These are phyloP conservation scores for Poeciliopsis paucimaculata DNA, from an alignment of 2,797 vertebrate genomes.

Conservation along the genomic window DNA sequence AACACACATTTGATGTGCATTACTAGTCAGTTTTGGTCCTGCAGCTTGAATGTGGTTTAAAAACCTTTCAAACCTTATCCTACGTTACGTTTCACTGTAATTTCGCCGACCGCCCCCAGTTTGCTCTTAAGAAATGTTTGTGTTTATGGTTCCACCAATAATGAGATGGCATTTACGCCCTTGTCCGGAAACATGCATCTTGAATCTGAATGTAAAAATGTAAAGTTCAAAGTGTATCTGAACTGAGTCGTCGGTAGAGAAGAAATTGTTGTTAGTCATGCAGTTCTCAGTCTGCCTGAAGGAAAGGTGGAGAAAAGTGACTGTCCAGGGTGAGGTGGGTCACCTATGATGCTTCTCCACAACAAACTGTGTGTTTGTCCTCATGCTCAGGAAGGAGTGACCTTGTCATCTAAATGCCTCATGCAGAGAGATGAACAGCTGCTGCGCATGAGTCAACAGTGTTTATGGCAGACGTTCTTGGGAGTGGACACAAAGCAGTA, in stretches of 20 bases:
- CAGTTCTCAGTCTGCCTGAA: background rate
- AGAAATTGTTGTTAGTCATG: background rate
- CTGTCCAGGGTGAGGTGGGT: background rate
- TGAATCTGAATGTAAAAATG: background rate
- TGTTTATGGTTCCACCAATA: too few species aligned
- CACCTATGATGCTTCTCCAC: background rate
- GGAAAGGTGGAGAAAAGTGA: background rate
- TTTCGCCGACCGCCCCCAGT: too few species aligned
- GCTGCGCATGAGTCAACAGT: background rate
- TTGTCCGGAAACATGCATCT: background rate
- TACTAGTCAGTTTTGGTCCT: too few species aligned
- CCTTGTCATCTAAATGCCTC: background rate
- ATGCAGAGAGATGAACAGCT: background rate
- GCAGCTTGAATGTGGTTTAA: too few species aligned
- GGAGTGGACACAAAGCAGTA: background rate
- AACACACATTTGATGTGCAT: too few species aligned
- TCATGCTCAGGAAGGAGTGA: background rate
- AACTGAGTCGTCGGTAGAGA: background rate
- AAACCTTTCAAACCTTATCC: too few species aligned
- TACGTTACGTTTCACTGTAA: too few species aligned
- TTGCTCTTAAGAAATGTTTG: too few species aligned
- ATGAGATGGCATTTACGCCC: too few species aligned
- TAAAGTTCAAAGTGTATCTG: background rate
- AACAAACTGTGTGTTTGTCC: background rate
- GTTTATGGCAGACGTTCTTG: background rate